Evolutionary conservation across 2,888 invertebrate species (phyloP).

Genomic region (Miltochrista miniata): DNA sequence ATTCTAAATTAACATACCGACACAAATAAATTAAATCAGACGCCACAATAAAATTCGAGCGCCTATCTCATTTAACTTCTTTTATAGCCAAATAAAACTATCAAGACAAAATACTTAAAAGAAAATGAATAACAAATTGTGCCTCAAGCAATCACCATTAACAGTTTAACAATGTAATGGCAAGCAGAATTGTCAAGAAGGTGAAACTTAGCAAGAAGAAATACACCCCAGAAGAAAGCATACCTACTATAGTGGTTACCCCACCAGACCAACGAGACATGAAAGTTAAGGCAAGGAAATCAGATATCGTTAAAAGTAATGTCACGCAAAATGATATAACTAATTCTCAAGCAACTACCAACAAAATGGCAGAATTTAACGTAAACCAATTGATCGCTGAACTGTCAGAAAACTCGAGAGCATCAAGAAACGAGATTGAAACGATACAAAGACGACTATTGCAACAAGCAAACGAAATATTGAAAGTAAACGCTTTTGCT

Average conservation of each 20-base stretch:
- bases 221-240: slow-evolving; percentile 45
- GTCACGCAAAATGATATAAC: slow-evolving; percentile 34
- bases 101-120: slow-evolving; percentile 26
- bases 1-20: slow-evolving; percentile 18
- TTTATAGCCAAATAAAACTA: slow-evolving; percentile 21
- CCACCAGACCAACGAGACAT: slow-evolving; percentile 63
- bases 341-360: slow-evolving; percentile 37
- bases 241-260: slow-evolving; percentile 67
- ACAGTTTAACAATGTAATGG: slow-evolving; percentile 85
- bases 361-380: slow-evolving; percentile 67
- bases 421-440: slow-evolving; percentile 74
- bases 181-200: slow-evolving; percentile 87
- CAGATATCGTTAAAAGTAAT: slow-evolving; percentile 43
- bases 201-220: slow-evolving; percentile 86
- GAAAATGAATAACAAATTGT: slow-evolving; percentile 41
- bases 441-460: slow-evolving; percentile 70
- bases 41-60: slow-evolving; percentile 46
- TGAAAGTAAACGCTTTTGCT: slow-evolving; percentile 76
- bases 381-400: slow-evolving; percentile 75
- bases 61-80: slow-evolving; percentile 15
- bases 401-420: slow-evolving; percentile 72
- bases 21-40: slow-evolving; percentile 29
- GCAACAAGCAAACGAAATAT: slow-evolving; percentile 76
- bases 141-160: slow-evolving; percentile 60
- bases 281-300: slow-evolving; percentile 65